phyloP scores from a whole-genome alignment of 1,140 invertebrate genomes.

The Camponotus pennsylvanicus region DNA sequence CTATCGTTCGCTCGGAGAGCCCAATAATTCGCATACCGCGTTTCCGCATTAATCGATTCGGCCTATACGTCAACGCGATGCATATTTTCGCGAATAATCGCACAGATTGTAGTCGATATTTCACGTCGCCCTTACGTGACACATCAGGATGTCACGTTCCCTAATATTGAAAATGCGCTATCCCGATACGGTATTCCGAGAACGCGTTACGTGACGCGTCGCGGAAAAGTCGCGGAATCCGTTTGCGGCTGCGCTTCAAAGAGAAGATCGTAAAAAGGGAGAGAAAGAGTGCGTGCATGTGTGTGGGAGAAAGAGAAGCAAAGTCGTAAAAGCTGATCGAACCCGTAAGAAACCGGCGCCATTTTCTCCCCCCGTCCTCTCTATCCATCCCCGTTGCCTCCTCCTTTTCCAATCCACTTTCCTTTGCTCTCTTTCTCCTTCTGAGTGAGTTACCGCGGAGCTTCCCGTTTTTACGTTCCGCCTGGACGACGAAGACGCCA shows the following conservation, averaged over 20 bases:
- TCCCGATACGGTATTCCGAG: slow-evolving; percentile 32
- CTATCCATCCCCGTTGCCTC: neutral
- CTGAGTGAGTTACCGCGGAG: neutral
- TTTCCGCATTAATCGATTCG: slow-evolving; percentile 22
- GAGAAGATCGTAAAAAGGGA: neutral
- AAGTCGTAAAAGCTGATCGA: slow-evolving; percentile 42
- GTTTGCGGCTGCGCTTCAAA: slow-evolving; percentile 18
- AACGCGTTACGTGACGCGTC: slow-evolving; percentile 37
- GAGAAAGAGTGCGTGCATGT: too few relatives aligned
- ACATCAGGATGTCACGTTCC: slow-evolving; percentile 16
- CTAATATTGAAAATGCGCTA: slow-evolving; percentile 35
- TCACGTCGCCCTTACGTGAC: neutral
- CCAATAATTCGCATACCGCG: neutral
- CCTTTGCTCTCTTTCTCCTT: slow-evolving; percentile 16
- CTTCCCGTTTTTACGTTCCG: slow-evolving; percentile 51
- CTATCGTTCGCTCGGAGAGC: neutral
- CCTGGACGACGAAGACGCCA: slow-evolving; percentile 43
- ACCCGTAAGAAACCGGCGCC: slow-evolving; percentile 48
- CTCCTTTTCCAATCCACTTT: neutral
- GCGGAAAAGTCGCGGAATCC: slow-evolving; percentile 48
- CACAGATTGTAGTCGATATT: slow-evolving; percentile 40
- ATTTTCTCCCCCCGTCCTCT: slow-evolving; percentile 10
- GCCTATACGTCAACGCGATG: neutral
- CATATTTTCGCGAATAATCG: slow-evolving; percentile 23
- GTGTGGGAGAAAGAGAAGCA: neutral